Percentiles rank a stretch among this genome's conserved stretches.
These are phyloP conservation scores for Propithecus coquereli DNA, from an alignment of 2,113 vertebrate species.

Conservation along the genomic window DNA sequence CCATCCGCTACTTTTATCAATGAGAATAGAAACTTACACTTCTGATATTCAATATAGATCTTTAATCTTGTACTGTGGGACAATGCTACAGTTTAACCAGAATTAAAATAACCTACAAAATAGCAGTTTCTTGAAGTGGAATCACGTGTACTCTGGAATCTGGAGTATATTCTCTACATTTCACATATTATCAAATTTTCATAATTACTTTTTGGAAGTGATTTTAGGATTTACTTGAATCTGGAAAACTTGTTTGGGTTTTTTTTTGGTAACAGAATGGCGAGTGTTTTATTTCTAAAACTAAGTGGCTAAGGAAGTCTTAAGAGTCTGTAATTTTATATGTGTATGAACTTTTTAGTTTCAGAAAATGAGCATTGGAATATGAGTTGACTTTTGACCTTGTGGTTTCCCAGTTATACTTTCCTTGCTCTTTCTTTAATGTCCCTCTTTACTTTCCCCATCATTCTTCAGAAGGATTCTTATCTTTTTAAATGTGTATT, in stretches of 20 bases:
- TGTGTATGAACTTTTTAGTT: background rate
- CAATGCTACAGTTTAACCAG: background rate
- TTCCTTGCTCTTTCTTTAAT: background rate
- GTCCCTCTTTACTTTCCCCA: background rate
- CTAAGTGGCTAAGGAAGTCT: background rate
- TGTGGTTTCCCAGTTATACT: background rate
- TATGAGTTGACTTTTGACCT: background rate
- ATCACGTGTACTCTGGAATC: background rate
- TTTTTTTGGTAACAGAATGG: background rate
- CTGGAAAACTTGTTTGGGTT: background rate
- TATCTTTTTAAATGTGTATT: background rate
- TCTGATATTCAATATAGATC: background rate
- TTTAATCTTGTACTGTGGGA: background rate
- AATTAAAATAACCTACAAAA: background rate
- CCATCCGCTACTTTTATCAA: background rate
- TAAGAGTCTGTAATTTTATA: background rate
- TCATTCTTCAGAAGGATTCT: background rate
- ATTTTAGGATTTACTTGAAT: slow-evolving; percentile 27
- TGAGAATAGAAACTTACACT: background rate
- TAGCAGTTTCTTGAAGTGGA: background rate
- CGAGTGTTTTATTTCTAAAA: slow-evolving; percentile 37
- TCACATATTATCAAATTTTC: background rate
- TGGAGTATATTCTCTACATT: background rate
- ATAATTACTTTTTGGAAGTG: background rate
- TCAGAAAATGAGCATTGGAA: background rate